Evolutionary conservation across 2,888 invertebrate genomes (phyloP).

Genomic region (Ectemnius cavifrons): DNA sequence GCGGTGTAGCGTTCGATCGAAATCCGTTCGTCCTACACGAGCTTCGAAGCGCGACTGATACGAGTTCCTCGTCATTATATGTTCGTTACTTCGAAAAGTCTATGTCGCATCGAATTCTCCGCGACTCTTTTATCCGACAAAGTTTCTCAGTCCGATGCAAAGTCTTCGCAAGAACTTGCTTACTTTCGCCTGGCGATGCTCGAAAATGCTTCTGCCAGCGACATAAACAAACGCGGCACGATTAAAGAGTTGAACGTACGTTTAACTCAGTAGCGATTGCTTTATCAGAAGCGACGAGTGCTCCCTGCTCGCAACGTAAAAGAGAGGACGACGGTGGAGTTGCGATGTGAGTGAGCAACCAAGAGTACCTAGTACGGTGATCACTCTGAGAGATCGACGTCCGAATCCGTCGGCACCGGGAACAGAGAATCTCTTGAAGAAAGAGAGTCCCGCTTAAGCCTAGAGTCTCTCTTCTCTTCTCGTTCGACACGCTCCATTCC

Average conservation of each 20-base stretch:
- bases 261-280: slow-evolving; percentile 2
- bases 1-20: not conserved
- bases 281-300: slow-evolving; percentile 3
- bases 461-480: no score
- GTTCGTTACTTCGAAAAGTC: no score
- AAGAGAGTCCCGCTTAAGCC: no score
- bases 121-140: no score
- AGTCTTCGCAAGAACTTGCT: no score
- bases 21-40: not conserved
- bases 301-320: not conserved
- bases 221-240: slow-evolving; percentile 3
- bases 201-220: not conserved
- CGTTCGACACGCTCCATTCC: no score
- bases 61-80: not conserved
- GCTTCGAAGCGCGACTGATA: not conserved
- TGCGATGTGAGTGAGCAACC: not conserved
- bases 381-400: slow-evolving; percentile 30
- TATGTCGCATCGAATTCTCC: no score
- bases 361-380: slow-evolving; percentile 12
- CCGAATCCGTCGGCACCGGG: not conserved
- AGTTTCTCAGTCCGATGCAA: no score
- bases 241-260: slow-evolving; percentile 7
- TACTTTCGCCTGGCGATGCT: no score
- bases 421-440: not conserved
- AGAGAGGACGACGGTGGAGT: not conserved